Base-by-base conservation (phyloP, 2,888 invertebrate genomes). In the Trachelus tabidus region DNA sequence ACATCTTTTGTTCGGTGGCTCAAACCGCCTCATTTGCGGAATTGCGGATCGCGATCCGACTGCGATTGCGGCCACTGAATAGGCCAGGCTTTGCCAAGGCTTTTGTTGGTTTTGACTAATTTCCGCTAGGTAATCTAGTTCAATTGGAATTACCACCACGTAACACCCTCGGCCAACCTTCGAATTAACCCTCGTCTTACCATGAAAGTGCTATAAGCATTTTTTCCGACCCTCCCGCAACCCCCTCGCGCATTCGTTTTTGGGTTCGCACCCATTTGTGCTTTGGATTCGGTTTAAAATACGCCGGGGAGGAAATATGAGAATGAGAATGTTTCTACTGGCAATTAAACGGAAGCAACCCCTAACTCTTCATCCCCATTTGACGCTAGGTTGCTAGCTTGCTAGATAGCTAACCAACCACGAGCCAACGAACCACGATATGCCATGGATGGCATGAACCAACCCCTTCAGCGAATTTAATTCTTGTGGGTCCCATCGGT, bases 1-100 rank as follows among this genome's bases (percentile, higher is more conserved):
- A 90, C 90, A 90, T 90, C 91, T 91, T 90, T 91, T 91, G 91
- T 91, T 89, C 88, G 85, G 86, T 87, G 87, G 83, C 87, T 87
- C 87, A 87, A 89, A 89, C 84, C 88, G 89, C 89, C 89, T 89
- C 90, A 90, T 90, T 91, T 90, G 89, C 82, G 88, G 89, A 90
- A 91, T 90, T 89, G 89, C 88, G 87, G 89, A 90, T 90, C 89
- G 89, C 88, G 89, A 89, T 90, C 83, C 87, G 83, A 84, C 89
- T 84, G 83, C 90, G 89, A 90, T 90, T 90, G 89, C 87, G 85
- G 85, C 84, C 82, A 80, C 82, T 85, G 83, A 88, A 88, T 76
- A 81, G 75, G 34, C 75, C 73, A 76, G 76, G 78, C 77, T 56
- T 80, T 82, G 82, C 82, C 82, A 73, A 75, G 83, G 81, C 88